Conservation (phyloP, 2,113 vertebrate genomes). For the Nestor notabilis region DNA sequence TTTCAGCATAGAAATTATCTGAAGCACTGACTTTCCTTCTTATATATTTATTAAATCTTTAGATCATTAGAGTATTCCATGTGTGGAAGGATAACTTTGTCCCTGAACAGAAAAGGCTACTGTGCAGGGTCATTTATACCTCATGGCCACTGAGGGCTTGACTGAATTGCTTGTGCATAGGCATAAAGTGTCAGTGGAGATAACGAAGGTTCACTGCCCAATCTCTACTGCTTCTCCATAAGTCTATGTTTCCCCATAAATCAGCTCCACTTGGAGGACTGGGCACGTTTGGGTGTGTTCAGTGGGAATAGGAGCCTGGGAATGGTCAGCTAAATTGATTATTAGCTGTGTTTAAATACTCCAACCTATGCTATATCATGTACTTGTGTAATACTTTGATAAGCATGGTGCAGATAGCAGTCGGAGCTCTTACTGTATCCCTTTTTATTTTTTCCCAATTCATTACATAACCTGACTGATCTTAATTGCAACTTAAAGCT, state of each 20-base stretch:
- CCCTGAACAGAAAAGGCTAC: background rate
- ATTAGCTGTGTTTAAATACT: background rate
- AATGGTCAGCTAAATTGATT: background rate
- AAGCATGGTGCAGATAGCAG: background rate
- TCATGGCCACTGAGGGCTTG: background rate
- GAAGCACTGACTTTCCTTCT: background rate
- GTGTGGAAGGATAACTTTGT: background rate
- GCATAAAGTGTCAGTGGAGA: background rate
- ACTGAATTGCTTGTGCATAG: background rate
- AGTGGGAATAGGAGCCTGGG: background rate
- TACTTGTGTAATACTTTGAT: background rate
- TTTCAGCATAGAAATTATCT: background rate
- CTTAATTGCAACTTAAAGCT: slow-evolving; percentile 9
- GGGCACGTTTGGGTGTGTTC: background rate
- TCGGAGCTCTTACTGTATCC: background rate
- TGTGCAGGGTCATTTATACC: background rate
- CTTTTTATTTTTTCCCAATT: background rate
- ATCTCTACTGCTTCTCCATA: background rate
- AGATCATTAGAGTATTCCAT: background rate
- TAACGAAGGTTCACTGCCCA: background rate
- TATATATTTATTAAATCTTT: background rate
- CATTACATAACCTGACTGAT: background rate
- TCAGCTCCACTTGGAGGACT: background rate
- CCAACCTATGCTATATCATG: rapidly evolving
- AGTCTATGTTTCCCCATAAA: background rate